Evolutionary conservation across 2,888 invertebrate species (phyloP), one percentile per base, ranked within the genome.

Genomic region (Nezara viridula): DNA sequence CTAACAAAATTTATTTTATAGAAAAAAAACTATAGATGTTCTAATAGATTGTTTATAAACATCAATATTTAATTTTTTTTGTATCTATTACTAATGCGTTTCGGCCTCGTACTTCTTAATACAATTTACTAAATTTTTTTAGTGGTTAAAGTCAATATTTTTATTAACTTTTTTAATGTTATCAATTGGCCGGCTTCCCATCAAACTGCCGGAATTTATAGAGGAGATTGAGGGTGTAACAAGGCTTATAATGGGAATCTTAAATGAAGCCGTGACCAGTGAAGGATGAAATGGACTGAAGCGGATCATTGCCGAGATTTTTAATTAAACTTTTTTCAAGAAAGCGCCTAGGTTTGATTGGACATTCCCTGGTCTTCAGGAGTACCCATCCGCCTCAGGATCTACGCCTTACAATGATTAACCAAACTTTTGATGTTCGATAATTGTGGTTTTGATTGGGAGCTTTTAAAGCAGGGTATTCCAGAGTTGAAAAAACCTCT

Each of bases 291-390:
- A 73, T 73, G 32, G 37, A 37, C 66, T 73, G 19, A 32, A 14
- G 66, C 37, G 21, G 32, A 73, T 73, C 37, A 73, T 73, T 73
- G 19, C 21, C 27, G 10, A 37, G 37, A 32, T 73, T 73, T 73
- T 73, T 73, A 73, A 73, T 73, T 73, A 73, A 73, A 73, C 66
- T 73, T 73, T 73, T 73, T 73, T 37, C 66, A 37, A 73, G 60
- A 27, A 27, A 60, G 12, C 27, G 19, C 21, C 66, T 32, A 19
- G 37, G 4, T 73, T 60, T 27, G 27, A 60, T 60, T 60, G 60
- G 60, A 60, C 60, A 60, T 27, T 60, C 27, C 0, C 60, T 2
- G 60, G 0, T 32, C 16, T 12, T 27, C 60, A 14, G 16, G 27
- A 55, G n/a, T n/a, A 0, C 50, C 4, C 3, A 7, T 7, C n/a